These are phyloP conservation scores for Neopelma chrysocephalum DNA, from an alignment of 2,797 vertebrate species.

Conservation along the genomic window DNA sequence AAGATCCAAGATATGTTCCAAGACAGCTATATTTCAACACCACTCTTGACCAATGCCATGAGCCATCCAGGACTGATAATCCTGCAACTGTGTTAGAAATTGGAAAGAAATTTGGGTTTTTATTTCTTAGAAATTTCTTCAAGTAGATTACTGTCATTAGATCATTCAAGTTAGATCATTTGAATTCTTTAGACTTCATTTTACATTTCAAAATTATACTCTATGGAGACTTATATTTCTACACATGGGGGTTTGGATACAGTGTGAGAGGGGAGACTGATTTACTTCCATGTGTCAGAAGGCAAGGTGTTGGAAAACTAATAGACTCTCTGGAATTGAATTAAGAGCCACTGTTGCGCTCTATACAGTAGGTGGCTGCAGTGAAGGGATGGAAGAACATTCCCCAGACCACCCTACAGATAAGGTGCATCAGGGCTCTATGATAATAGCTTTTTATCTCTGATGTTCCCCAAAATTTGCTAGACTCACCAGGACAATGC, in stretches of 20 bases:
- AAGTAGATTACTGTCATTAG: not conserved
- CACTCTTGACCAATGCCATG: not conserved
- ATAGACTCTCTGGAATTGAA: not conserved
- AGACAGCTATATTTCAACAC: not conserved
- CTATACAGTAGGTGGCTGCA: not conserved
- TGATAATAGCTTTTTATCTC: not conserved
- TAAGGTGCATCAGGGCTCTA: not conserved
- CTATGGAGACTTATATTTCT: not conserved
- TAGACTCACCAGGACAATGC: not conserved
- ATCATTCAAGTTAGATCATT: not conserved
- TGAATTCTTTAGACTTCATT: not conserved
- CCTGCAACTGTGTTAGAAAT: not conserved
- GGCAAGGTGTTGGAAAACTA: not conserved
- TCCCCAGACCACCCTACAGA: not conserved
- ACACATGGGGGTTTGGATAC: not conserved
- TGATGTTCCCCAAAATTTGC: not conserved
- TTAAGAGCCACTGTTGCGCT: not conserved
- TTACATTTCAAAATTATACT: not conserved
- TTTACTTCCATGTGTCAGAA: not conserved
- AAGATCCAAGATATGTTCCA: not conserved
- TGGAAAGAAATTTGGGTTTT: not conserved
- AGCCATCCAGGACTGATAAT: not conserved
- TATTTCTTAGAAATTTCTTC: not conserved
- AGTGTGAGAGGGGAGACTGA: not conserved
- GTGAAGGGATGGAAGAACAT: not conserved